Evolutionary conservation across 2,113 vertebrate genomes (phyloP).

Genomic region (Empidonax traillii): DNA sequence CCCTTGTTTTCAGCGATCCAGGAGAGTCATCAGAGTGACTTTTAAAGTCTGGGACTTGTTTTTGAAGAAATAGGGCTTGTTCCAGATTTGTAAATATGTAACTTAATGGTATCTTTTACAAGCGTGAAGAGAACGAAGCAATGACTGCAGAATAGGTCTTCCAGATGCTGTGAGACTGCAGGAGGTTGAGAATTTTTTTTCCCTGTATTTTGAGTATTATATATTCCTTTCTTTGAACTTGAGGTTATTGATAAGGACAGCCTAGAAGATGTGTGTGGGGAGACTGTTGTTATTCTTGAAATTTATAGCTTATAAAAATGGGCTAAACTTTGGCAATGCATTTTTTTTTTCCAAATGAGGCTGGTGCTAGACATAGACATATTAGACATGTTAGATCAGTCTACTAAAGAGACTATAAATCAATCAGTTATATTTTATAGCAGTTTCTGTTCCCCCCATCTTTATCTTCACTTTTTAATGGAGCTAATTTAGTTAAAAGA

Average conservation of each 20-base stretch:
- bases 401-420: constrained; percentile 37
- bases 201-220: not conserved
- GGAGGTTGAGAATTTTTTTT: not conserved
- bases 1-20: not conserved
- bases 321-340: not conserved
- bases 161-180: not conserved
- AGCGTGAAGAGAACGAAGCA: not conserved
- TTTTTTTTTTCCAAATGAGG: not conserved
- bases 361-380: not conserved
- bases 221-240: not conserved
- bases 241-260: not conserved
- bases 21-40: not conserved
- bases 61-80: not conserved
- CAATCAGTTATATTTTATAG: constrained; percentile 34
- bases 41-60: not conserved
- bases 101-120: not conserved
- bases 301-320: not conserved
- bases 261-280: not conserved
- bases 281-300: not conserved
- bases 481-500: constrained; percentile 24
- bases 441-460: not conserved
- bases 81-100: not conserved
- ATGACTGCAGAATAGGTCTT: not conserved
- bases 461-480: constrained; percentile 43
- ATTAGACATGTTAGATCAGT: not conserved